Evolutionary conservation across 2,113 vertebrate genomes (phyloP).

Genomic region (Pituophis catenifer): DNA sequence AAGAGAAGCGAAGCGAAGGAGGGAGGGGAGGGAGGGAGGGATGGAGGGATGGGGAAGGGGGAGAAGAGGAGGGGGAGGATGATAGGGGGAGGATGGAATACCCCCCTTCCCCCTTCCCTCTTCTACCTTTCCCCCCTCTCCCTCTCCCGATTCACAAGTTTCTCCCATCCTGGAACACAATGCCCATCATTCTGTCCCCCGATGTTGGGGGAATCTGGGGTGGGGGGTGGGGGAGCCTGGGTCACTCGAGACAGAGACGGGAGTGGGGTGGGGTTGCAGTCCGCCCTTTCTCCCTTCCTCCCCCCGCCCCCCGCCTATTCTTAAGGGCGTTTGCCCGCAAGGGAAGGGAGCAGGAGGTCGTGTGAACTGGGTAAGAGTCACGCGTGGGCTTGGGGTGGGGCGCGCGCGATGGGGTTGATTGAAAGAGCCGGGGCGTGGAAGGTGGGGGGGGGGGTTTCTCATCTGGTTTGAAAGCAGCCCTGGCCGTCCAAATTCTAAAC

Average conservation of each 20-base stretch:
- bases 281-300: neutral
- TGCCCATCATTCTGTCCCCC: neutral
- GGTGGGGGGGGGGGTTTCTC: neutral
- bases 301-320: neutral
- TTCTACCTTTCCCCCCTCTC: neutral
- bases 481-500: neutral
- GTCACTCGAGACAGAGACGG: too few species aligned
- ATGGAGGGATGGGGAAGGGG: too few species aligned
- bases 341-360: neutral
- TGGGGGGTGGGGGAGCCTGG: neutral
- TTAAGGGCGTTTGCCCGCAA: neutral
- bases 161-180: neutral
- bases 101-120: neutral
- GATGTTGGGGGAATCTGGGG: neutral
- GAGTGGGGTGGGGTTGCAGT: neutral
- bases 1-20: neutral
- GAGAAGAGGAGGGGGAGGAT: rapidly evolving
- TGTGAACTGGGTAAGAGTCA: neutral
- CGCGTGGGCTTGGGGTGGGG: neutral
- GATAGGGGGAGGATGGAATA: neutral
- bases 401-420: neutral
- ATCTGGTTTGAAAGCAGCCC: neutral
- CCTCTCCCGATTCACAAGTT: neutral
- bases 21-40: neutral
- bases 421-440: too few species aligned